A percentile compares a stretch with the other conserved stretches of the same genome.
Evolutionary conservation across 2,113 vertebrate species (phyloP).

Genomic region (Phylloscopus trochilus): DNA sequence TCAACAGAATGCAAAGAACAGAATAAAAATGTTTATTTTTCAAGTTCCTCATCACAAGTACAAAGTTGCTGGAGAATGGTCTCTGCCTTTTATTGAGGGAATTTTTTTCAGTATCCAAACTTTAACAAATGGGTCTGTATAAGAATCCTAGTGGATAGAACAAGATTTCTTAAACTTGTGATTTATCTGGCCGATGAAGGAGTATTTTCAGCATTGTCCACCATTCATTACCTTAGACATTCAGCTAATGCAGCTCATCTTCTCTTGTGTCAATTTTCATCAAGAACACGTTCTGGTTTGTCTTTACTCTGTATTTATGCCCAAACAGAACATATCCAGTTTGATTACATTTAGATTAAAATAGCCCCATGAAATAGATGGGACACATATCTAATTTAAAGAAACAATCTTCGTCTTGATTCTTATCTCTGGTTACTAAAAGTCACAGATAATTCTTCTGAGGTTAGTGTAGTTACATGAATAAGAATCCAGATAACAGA

Average conservation of each 20-base stretch:
- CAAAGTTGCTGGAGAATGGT: neutral
- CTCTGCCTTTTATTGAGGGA: neutral
- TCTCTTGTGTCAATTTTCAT: neutral
- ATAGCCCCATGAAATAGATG: neutral
- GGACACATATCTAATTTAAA: neutral
- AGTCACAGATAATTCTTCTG: neutral
- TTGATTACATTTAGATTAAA: neutral
- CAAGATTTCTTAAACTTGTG: neutral
- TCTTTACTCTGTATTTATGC: neutral
- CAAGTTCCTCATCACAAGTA: neutral
- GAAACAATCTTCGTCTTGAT: neutral
- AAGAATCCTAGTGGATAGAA: neutral
- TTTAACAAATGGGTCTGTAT: neutral
- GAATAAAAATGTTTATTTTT: neutral
- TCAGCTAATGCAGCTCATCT: neutral
- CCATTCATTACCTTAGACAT: neutral
- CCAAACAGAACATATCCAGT: neutral
- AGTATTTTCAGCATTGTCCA: neutral
- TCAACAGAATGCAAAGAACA: neutral
- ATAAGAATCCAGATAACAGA: neutral
- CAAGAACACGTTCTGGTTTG: neutral
- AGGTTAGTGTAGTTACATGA: neutral
- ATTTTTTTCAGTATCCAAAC: neutral
- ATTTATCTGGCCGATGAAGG: neutral
- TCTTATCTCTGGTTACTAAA: neutral